Percentiles rank a stretch among this genome's conserved stretches.
phyloP scores from a whole-genome alignment of 2,797 vertebrate species.

The Galago senegalensis region DNA sequence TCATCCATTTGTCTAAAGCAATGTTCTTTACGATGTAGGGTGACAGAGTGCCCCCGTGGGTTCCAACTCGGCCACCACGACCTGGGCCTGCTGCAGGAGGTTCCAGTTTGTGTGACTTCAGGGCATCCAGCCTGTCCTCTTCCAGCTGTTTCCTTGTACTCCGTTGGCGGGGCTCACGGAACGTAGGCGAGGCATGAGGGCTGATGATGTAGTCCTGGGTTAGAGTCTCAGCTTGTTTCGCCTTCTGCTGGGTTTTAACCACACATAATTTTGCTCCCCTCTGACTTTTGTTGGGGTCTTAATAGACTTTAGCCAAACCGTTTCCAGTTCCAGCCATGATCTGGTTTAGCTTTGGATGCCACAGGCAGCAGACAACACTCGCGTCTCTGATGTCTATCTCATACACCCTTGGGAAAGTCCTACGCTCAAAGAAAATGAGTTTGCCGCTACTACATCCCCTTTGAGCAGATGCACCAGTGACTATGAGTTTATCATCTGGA shows the following conservation, averaged over 20 bases:
- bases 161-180: constrained; percentile 97
- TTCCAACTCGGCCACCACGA: constrained; percentile 97
- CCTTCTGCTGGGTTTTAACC: too few relatives aligned
- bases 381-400: too few relatives aligned
- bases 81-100: constrained; percentile 99
- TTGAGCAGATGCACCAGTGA: too few relatives aligned
- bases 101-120: constrained; percentile 98
- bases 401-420: too few relatives aligned
- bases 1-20: constrained; percentile 97
- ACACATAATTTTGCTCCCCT: constrained; percentile 86
- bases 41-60: constrained; percentile 97
- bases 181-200: constrained; percentile 97
- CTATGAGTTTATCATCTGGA: too few relatives aligned
- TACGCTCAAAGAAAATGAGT: too few relatives aligned
- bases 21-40: constrained; percentile 99
- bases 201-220: too few relatives aligned
- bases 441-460: too few relatives aligned
- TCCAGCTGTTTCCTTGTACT: constrained; percentile 99
- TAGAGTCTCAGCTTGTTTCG: too few relatives aligned
- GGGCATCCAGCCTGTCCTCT: constrained; percentile 97
- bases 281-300: constrained; percentile 97
- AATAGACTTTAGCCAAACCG: constrained; percentile 97
- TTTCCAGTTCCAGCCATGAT: constrained; percentile 98
- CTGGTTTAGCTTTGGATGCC: constrained; percentile 99
- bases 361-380: constrained; percentile 97